These are phyloP conservation scores for Aphelocoma californica DNA, from an alignment of 2,797 vertebrate genomes.

Conservation along the genomic window DNA sequence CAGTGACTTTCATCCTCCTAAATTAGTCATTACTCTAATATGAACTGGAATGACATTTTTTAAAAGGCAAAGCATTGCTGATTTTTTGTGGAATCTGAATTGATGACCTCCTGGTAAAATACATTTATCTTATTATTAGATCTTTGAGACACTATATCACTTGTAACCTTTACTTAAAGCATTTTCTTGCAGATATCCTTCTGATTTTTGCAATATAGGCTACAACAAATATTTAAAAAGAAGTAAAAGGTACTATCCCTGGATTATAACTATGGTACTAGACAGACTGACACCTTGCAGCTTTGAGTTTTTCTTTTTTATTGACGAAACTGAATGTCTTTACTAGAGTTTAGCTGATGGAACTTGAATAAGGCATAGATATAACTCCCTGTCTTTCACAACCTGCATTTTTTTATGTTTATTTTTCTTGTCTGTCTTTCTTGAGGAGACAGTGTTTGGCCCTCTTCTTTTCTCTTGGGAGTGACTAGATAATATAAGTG, in stretches of 20 bases:
- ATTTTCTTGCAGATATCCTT: background rate
- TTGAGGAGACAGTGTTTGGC: background rate
- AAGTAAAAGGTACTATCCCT: background rate
- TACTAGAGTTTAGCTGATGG: background rate
- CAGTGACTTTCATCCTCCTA: background rate
- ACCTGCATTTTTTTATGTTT: background rate
- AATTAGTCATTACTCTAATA: constrained; percentile 16
- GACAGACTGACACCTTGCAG: background rate
- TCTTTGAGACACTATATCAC: background rate
- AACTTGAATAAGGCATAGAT: background rate
- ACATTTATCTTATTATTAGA: constrained; percentile 24
- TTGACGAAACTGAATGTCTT: background rate
- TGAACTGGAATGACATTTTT: constrained; percentile 10
- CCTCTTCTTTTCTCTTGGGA: background rate
- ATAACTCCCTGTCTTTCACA: background rate
- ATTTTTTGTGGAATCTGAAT: constrained; percentile 33
- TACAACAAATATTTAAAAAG: background rate
- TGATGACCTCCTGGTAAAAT: constrained; percentile 8
- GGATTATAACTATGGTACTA: background rate
- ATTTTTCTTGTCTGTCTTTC: background rate
- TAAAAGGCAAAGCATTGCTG: constrained; percentile 35
- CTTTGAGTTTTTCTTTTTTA: background rate
- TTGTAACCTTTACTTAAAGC: constrained; percentile 11
- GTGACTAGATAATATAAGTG: background rate
- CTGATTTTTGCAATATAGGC: background rate